phyloP scores from a whole-genome alignment of 2,113 vertebrate genomes.

The Alouatta palliata region DNA sequence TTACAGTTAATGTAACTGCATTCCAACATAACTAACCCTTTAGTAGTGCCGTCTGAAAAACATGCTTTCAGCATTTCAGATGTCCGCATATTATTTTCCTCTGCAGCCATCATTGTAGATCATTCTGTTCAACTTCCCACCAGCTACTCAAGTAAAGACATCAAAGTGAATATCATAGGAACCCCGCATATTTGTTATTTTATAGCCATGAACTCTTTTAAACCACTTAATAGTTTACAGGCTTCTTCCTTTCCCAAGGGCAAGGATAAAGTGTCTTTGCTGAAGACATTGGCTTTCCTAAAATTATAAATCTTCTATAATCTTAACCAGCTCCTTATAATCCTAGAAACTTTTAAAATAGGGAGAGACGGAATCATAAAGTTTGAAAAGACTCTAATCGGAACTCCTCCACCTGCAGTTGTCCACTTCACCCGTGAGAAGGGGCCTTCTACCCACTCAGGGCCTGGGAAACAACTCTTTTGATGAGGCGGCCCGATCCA shows the following conservation, averaged over 20 bases:
- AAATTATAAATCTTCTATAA: not conserved
- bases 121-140: not conserved
- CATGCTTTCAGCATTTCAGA: not conserved
- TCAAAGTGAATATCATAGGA: not conserved
- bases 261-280: not conserved
- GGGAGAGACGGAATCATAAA: not conserved
- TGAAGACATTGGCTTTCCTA: not conserved
- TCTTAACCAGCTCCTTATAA: not conserved
- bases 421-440: not conserved
- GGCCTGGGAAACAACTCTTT: not conserved
- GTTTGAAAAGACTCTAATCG: not conserved
- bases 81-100: not conserved
- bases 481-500: not conserved
- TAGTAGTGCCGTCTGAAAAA: not conserved
- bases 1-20: not conserved
- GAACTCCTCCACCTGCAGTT: not conserved
- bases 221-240: not conserved
- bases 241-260: too few species aligned
- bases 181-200: not conserved
- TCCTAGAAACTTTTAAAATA: not conserved
- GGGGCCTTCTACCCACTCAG: too few species aligned
- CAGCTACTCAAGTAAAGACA: not conserved
- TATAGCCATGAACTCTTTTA: not conserved
- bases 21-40: conserved; percentile 22
- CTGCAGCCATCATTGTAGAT: not conserved